Evolutionary conservation across 2,797 vertebrate genomes (phyloP), one percentile per base, ranked within the genome.

Genomic region (Falco novaeseelandiae): DNA sequence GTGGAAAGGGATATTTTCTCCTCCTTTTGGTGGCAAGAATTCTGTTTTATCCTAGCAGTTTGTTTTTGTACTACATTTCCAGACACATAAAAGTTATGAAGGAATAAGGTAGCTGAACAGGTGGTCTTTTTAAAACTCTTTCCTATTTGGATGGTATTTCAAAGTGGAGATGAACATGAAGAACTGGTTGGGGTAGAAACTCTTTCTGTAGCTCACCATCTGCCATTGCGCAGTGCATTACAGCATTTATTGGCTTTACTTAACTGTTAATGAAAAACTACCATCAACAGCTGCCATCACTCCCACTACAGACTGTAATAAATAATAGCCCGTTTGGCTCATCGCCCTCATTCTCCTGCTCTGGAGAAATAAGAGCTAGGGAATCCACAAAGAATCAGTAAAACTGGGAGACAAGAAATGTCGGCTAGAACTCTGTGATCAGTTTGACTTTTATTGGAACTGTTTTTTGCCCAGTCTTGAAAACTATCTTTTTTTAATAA

Each of bases 251-350:
- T 87, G 72, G 76, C 83, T 95, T 89, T 78, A 81, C 42, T 87
- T 79, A 94, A 72, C 82, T 48, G 80, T 66, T 90, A 92, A 95
- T 94, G 86, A 91, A 94, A 95, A 87, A 76, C 59, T 94, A 93
- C 58, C 83, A 87, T 82, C 87, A 96, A 87, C 95, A 96, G 94
- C 94, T 97, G 91, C 83, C 87, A 93, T 95, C 80, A 89, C 77
- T 95, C 80, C 93, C 91, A 79, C 84, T 86, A 78, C 74, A 95
- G 91, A 93, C 2, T 90, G 95, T 36, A 70, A 93, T 73, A 94
- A 95, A 93, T 89, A 95, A 91, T 94, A 73, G 77, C 23, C 51
- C 14, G 30, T 55, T 88, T 97, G 81, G 80, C 81, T 93, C 29
- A 82, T 17, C 89, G 59, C 63, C 62, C 30, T 96, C 32, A 66